These are phyloP conservation scores for Cirrhinus mrigala DNA, from an alignment of 2,797 vertebrate species.

Conservation along the genomic window DNA sequence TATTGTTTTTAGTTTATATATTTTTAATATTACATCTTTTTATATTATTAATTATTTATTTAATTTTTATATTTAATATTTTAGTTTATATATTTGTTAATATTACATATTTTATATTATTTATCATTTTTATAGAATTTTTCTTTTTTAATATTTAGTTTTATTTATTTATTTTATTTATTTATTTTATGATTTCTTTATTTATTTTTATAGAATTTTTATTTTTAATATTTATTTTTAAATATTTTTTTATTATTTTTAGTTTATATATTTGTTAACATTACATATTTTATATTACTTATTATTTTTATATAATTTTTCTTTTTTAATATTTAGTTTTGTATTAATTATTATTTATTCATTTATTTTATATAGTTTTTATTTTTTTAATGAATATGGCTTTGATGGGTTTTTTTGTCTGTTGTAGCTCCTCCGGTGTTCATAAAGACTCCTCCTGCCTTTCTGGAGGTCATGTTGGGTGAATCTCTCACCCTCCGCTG, in stretches of 20 bases:
- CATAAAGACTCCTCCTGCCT: conserved; percentile 85
- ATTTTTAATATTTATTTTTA: no score
- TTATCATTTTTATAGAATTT: no score
- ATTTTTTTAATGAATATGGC: background rate
- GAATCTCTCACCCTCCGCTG: conserved; percentile 87
- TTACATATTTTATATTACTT: no score
- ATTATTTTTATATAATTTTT: background rate
- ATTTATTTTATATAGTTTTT: no score
- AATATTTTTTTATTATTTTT: no score
- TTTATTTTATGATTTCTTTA: background rate
- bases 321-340: no score
- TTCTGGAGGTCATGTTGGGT: conserved; percentile 86
- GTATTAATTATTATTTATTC: no score
- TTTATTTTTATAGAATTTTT: background rate
- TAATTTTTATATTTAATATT: background rate
- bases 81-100: background rate
- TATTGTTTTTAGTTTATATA: background rate
- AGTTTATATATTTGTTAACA: no score
- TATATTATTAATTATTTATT: no score
- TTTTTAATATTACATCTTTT: background rate
- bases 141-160: no score
- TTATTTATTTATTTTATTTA: accelerated
- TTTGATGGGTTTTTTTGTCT: conserved; percentile 46
- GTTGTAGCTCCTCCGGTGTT: conserved; percentile 89
- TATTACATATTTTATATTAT: no score